These are phyloP conservation scores for Rhynchophorus ferrugineus DNA, from an alignment of 1,140 invertebrate species.

Conservation along the genomic window DNA sequence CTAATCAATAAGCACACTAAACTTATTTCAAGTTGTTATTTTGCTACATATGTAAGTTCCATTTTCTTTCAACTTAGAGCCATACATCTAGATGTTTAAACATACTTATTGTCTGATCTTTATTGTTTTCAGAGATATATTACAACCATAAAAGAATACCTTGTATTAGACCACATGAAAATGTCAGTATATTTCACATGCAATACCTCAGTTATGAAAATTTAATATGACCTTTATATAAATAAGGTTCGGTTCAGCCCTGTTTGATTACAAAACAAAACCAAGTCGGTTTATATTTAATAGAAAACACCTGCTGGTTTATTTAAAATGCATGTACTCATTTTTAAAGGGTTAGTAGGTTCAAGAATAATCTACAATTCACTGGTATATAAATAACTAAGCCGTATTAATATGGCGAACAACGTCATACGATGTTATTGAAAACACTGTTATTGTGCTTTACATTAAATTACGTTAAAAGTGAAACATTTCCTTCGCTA, in stretches of 20 bases:
- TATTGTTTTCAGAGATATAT: no score
- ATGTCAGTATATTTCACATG: no score
- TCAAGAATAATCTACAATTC: not conserved
- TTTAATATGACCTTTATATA: not conserved
- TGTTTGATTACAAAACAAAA: not conserved
- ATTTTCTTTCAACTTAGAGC: no score
- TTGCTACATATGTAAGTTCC: no score
- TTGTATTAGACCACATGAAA: no score
- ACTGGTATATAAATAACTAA: not conserved
- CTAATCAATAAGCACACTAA: no score
- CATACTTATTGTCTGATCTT: no score
- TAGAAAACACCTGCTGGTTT: not conserved
- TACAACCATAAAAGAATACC: no score
- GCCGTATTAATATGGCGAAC: not conserved
- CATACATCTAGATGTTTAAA: no score
- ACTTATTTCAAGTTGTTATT: no score
- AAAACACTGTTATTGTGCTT: constrained; percentile 3
- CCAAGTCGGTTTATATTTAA: not conserved
- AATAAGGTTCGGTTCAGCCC: no score
- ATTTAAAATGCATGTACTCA: not conserved
- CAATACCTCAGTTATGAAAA: no score
- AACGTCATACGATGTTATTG: not conserved
- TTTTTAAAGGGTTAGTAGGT: not conserved
- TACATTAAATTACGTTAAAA: not conserved
- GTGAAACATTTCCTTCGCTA: constrained; percentile 58